A percentile compares a stretch with the other conserved stretches of the same genome.
These are phyloP conservation scores for Dolichoris vasculosae DNA, from an alignment of 1,140 invertebrate genomes.

Conservation along the genomic window DNA sequence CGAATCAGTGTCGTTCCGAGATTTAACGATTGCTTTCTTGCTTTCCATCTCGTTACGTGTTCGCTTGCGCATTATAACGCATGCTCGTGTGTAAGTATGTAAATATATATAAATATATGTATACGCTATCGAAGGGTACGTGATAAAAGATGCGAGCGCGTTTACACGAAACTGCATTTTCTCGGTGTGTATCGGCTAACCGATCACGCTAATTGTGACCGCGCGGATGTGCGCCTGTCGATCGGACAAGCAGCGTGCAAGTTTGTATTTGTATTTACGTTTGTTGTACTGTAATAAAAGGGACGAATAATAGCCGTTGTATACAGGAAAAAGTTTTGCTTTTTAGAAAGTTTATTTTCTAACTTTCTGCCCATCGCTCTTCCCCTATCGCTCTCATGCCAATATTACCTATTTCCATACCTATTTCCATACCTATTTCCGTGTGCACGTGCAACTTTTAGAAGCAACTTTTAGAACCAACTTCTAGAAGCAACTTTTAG, in stretches of 20 bases:
- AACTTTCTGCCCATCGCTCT: conserved; percentile 51
- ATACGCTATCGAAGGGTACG: conserved; percentile 31
- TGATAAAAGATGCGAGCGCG: conserved; percentile 18
- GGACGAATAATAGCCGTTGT: conserved; percentile 69
- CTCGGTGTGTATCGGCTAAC: not conserved
- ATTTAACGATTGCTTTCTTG: not conserved
- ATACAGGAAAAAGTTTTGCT: conserved; percentile 67
- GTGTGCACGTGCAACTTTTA: not conserved
- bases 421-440: too few species aligned
- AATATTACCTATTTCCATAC: too few species aligned
- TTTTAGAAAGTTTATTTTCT: conserved; percentile 65
- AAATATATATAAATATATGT: conserved; percentile 35
- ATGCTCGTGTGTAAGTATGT: not conserved
- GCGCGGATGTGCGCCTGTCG: conserved; percentile 34
- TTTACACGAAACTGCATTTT: not conserved
- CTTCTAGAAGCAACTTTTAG: too few species aligned
- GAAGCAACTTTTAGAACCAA: not conserved
- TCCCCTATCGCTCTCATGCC: conserved; percentile 28
- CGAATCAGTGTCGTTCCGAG: not conserved
- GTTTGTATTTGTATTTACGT: conserved; percentile 68
- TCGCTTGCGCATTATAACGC: not conserved
- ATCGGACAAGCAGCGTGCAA: conserved; percentile 39
- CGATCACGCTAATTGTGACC: conserved; percentile 49
- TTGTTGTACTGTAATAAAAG: conserved; percentile 67
- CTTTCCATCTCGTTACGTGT: not conserved